Percentiles rank a stretch among this genome's conserved stretches.
These are phyloP conservation scores for Semicossyphus pulcher DNA, from an alignment of 2,113 vertebrate species.

Conservation along the genomic window DNA sequence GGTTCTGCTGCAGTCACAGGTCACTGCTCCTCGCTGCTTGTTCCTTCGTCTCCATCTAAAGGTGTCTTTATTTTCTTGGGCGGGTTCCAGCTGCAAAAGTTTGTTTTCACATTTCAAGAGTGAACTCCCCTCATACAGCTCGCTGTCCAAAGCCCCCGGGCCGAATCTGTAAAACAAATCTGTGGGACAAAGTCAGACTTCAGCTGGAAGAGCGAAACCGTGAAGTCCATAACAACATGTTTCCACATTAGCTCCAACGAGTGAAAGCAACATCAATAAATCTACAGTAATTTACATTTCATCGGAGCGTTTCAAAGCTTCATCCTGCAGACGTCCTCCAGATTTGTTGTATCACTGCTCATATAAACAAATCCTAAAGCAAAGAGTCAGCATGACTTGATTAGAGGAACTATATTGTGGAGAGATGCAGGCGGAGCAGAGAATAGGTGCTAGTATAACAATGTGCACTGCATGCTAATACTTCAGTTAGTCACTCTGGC, in stretches of 20 bases:
- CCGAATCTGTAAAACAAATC: slow-evolving; percentile 17
- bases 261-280: slow-evolving; percentile 29
- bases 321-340: slow-evolving; percentile 39
- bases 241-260: slow-evolving; percentile 56
- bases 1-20: slow-evolving; percentile 41
- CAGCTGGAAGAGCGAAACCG: slow-evolving; percentile 19
- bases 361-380: slow-evolving; percentile 55
- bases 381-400: slow-evolving; percentile 38
- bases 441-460: slow-evolving; percentile 2
- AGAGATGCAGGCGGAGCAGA: slow-evolving; percentile 29
- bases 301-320: slow-evolving; percentile 42
- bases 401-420: slow-evolving; percentile 33
- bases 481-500: slow-evolving; percentile 4
- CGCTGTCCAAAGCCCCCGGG: slow-evolving; percentile 17
- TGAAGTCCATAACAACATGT: slow-evolving; percentile 35
- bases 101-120: slow-evolving; percentile 61
- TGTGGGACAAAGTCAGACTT: slow-evolving; percentile 28
- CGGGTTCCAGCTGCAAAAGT: slow-evolving; percentile 39
- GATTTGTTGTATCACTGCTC: slow-evolving; percentile 52
- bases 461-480: background rate
- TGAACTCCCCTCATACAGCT: slow-evolving; percentile 45
- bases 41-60: slow-evolving; percentile 30
- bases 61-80: slow-evolving; percentile 46
- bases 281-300: slow-evolving; percentile 48
- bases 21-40: slow-evolving; percentile 27